A percentile compares a stretch with the other conserved stretches of the same genome.
Evolutionary conservation across 2,888 invertebrate species (phyloP).

Genomic region (Julus scandinavius): DNA sequence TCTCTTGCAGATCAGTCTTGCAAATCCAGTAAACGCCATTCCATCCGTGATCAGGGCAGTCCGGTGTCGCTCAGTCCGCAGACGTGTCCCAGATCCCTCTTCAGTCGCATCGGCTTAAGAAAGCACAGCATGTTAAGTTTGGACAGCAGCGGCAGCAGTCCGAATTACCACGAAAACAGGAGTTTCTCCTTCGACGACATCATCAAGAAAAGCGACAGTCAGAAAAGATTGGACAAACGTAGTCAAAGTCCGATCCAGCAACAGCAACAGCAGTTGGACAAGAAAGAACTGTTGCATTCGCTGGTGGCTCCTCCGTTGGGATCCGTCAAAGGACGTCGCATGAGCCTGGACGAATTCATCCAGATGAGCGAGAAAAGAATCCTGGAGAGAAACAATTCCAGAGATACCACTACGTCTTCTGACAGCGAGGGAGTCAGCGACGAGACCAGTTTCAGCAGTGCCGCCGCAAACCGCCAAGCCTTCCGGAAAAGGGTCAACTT

Average conservation of each 20-base stretch:
- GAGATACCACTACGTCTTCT: background rate
- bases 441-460: constrained; percentile 52
- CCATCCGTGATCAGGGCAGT: constrained; percentile 55
- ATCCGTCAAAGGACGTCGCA: constrained; percentile 67
- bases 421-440: constrained; percentile 35
- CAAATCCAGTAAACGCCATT: constrained; percentile 48
- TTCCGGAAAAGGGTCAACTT: constrained; percentile 50
- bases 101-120: constrained; percentile 86
- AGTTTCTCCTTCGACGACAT: constrained; percentile 60
- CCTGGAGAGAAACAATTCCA: constrained; percentile 53
- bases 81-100: constrained; percentile 73
- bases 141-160: constrained; percentile 53
- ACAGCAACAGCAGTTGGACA: constrained; percentile 72
- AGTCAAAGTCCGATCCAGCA: constrained; percentile 54
- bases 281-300: constrained; percentile 82
- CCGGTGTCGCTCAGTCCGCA: constrained; percentile 59
- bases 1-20: constrained; percentile 40
- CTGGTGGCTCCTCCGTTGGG: constrained; percentile 76
- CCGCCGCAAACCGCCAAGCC: constrained; percentile 44
- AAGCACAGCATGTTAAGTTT: constrained; percentile 85
- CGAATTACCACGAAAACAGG: constrained; percentile 55
- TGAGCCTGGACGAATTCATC: constrained; percentile 78
- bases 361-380: constrained; percentile 76
- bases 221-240: constrained; percentile 51
- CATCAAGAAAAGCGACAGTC: constrained; percentile 56